Conservation (phyloP, 2,888 invertebrate genomes). For the Leptopilina drosophilae region DNA sequence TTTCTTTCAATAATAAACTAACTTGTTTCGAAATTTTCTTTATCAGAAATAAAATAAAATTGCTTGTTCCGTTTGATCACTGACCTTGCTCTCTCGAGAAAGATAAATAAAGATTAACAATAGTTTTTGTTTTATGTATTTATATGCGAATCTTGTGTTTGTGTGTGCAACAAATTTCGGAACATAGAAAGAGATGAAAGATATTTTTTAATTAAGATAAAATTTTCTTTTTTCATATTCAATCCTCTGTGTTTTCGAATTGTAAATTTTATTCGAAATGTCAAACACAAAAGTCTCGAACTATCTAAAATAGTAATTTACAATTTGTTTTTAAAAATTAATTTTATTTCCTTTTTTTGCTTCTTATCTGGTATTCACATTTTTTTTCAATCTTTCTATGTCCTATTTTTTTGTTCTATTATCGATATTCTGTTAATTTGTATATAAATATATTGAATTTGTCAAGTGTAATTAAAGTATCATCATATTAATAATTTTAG, state of each 20-base stretch:
- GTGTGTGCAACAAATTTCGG: background rate
- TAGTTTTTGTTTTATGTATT: background rate
- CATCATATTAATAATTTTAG: too few species aligned
- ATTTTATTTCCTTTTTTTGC: background rate
- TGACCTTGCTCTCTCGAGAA: conserved; percentile 24
- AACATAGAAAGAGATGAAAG: background rate
- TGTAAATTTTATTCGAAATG: background rate
- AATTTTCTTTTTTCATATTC: background rate
- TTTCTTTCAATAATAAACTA: conserved; percentile 16
- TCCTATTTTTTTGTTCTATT: background rate
- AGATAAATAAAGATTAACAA: conserved; percentile 32
- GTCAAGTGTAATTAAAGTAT: too few species aligned
- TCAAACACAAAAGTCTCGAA: background rate
- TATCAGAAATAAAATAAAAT: conserved; percentile 31
- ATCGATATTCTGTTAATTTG: too few species aligned
- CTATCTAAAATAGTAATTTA: too few species aligned
- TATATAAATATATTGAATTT: too few species aligned
- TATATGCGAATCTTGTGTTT: background rate
- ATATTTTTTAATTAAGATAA: conserved; percentile 21
- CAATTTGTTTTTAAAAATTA: background rate
- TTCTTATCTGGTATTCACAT: background rate
- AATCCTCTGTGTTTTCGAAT: conserved; percentile 20
- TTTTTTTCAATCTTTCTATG: conserved; percentile 6
- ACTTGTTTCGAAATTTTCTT: conserved; percentile 32
- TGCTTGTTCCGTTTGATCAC: conserved; percentile 33